Evolutionary conservation across 2,888 invertebrate genomes (phyloP), one percentile per base, ranked within the genome.

Genomic region (Drosophila anomelani): DNA sequence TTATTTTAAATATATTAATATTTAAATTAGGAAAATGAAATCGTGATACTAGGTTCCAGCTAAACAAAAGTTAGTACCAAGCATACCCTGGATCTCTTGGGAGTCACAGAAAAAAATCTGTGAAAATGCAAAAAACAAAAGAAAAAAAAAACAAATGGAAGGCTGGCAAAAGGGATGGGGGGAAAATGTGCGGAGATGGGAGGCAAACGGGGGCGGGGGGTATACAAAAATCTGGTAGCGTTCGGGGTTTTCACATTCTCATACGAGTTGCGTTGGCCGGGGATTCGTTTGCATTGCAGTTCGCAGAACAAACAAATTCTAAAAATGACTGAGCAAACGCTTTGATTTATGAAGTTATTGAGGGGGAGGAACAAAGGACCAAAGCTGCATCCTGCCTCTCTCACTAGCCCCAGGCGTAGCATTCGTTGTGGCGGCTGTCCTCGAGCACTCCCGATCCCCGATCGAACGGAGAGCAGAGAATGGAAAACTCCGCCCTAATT

Each of bases 261-360:
- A 39, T 56, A 34, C 36, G 55, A 63, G 64, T 34, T 57, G 58
- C 41, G 39, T 32, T 41, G 32, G 41, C 41, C 60, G 60, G 60
- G 66, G 64, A 66, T 54, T 66, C 64, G 66, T 57, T 64, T 64
- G 51, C 63, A 44, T 53, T 72, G 64, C 57, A 64, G 56, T 53
- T 53, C 47, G 47, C 20, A 75, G 67, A 55, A 81, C 89, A 86
- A 88, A 83, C 89, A 84, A 84, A 84, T 84, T 84, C 89, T 77
- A 77, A 85, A 83, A 85, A 87, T 87, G 87, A 83, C 89, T 84
- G 89, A 84, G 89, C 87, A 87, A 89, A 85, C 89, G 81, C 89
- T 86, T 84, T 84, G 84, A 84, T 84, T 85, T 89, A 85, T 85
- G 87, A 85, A 85, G 85, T 89, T 89, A 87, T 89, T 73, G 76